Conservation (phyloP, 1,140 invertebrate species). For the Drosophila arizonae region DNA sequence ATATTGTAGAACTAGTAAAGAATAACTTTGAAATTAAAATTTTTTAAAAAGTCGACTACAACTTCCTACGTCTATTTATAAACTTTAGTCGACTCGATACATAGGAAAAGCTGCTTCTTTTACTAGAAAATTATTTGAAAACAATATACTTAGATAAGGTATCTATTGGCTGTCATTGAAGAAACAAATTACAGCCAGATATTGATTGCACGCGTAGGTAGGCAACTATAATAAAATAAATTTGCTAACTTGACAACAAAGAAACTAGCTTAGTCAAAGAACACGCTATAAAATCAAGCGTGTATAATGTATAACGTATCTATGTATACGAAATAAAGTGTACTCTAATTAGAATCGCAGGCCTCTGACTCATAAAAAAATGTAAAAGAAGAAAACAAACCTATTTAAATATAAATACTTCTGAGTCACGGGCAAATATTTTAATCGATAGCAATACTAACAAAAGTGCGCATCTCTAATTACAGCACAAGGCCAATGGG, state of each 20-base stretch:
- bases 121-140: too few species aligned
- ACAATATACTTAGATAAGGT: too few species aligned
- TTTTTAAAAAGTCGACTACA: too few species aligned
- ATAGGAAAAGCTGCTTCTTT: too few species aligned
- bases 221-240: too few species aligned
- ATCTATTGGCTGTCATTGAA: too few species aligned
- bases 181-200: too few species aligned
- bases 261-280: background rate
- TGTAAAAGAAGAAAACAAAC: background rate
- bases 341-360: background rate
- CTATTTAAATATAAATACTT: background rate
- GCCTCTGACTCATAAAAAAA: conserved; percentile 12
- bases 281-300: background rate
- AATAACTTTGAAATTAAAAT: background rate
- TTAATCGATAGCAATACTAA: background rate
- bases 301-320: background rate
- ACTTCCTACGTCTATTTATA: too few species aligned
- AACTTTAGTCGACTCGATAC: too few species aligned
- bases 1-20: background rate
- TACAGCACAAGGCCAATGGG: conserved; percentile 44
- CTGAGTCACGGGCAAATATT: background rate
- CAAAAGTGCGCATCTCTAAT: conserved; percentile 20
- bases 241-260: background rate
- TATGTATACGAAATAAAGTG: too few species aligned
- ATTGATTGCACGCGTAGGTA: too few species aligned